Percentiles rank a stretch among this genome's conserved stretches.
These are phyloP conservation scores for Theocolax elegans DNA, from an alignment of 1,140 invertebrate genomes.

Conservation along the genomic window DNA sequence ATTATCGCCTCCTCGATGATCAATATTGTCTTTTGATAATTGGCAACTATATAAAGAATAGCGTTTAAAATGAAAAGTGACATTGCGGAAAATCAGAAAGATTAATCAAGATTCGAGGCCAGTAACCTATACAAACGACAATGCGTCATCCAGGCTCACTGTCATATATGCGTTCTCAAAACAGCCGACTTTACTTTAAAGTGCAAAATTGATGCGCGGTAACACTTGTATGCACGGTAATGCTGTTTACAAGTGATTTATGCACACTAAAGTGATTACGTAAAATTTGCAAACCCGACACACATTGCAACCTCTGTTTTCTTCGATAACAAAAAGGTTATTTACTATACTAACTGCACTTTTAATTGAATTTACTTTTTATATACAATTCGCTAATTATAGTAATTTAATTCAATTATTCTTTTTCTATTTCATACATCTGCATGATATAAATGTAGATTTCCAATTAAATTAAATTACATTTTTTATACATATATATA, in stretches of 20 bases:
- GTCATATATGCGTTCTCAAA: conserved; percentile 19
- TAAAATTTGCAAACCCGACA: conserved; percentile 22
- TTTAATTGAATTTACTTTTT: not conserved
- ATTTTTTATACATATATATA: not conserved
- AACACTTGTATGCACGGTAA: conserved; percentile 36
- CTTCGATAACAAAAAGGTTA: conserved; percentile 17
- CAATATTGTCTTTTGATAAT: too few species aligned
- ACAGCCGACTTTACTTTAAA: conserved; percentile 37
- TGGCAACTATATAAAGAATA: too few species aligned
- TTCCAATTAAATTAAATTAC: not conserved
- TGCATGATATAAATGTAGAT: not conserved
- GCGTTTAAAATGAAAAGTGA: not conserved
- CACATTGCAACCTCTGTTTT: conserved; percentile 1
- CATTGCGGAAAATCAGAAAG: not conserved
- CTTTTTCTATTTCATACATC: too few species aligned
- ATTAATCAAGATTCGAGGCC: conserved; percentile 23
- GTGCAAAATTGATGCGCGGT: conserved; percentile 37
- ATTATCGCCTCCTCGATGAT: too few species aligned
- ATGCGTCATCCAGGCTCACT: conserved; percentile 27
- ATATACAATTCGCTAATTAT: not conserved
- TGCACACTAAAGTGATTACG: conserved; percentile 29
- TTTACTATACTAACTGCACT: not conserved
- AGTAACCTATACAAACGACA: not conserved
- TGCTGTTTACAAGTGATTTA: conserved; percentile 37
- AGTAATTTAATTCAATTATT: not conserved